A percentile compares a stretch with the other conserved stretches of the same genome.
Evolutionary conservation across 2,888 invertebrate species (phyloP).

Genomic region (Drosophila prostipennis): DNA sequence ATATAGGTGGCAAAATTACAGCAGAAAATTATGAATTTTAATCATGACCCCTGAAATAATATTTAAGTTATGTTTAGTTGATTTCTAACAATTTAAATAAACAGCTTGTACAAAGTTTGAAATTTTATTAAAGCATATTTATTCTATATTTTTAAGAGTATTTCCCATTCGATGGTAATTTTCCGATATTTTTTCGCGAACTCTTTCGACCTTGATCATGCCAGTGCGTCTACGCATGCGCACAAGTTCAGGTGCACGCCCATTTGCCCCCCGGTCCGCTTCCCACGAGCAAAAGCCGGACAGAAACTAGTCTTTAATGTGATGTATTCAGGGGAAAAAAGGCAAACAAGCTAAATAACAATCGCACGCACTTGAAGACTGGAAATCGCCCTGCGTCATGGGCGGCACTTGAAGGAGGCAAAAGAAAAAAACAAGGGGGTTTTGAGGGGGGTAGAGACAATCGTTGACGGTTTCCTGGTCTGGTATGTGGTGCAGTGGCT

Average conservation of each 20-base stretch:
- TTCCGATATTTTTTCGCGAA: conserved; percentile 7
- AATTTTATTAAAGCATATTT: too few species aligned
- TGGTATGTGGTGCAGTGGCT: conserved; percentile 33
- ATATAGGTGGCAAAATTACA: background rate
- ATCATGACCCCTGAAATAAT: too few species aligned
- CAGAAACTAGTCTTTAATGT: conserved; percentile 51
- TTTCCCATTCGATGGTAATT: background rate
- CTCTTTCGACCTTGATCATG: conserved; percentile 57
- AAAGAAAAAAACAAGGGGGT: background rate
- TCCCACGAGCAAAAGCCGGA: conserved; percentile 39
- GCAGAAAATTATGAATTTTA: background rate
- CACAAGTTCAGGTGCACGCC: conserved; percentile 77
- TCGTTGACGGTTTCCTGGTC: conserved; percentile 39
- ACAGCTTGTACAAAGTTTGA: too few species aligned
- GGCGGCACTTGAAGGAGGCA: conserved; percentile 45
- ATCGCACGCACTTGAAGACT: conserved; percentile 60
- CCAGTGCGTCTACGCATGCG: conserved; percentile 49
- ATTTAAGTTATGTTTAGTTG: too few species aligned
- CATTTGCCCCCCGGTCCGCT: conserved; percentile 31
- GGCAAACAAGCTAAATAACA: conserved; percentile 4
- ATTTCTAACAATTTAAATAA: too few species aligned
- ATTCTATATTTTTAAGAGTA: conserved; percentile 21
- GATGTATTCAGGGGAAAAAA: conserved; percentile 7
- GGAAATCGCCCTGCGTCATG: conserved; percentile 62
- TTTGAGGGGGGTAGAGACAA: background rate